Evolutionary conservation across 2,888 invertebrate species (phyloP), one percentile per base, ranked within the genome.

Genomic region (Steinernema scapterisci): DNA sequence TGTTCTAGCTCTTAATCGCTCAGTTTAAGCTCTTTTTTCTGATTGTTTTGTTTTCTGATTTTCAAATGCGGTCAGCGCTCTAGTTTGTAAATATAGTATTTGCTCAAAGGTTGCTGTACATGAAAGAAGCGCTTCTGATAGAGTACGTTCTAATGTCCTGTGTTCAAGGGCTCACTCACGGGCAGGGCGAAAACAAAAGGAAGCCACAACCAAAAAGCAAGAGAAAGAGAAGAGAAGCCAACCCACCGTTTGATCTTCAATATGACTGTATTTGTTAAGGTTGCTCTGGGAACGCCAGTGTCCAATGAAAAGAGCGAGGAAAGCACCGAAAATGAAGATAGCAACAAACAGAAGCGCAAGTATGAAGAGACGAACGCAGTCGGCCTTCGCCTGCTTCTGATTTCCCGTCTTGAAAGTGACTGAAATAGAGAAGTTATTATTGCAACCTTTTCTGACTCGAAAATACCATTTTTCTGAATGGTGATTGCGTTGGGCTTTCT

Each of bases 321-420:
- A 76, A 54, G 83, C 78, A 16, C 81, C 83, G 43, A 84, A 78
- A 7, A 83, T 75, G 70, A 85, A 84, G 2, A 85, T 77, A 23
- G 82, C 80, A 27, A 81, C 77, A 16, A 85, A 73, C 16, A 85
- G 77, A 44, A 85, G 75, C 43, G 82, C 77, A n/a, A 83, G 77
- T 0, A 85, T 79, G 54, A 79, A 80, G 71, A 76, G 76, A n/a
- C 79, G 78, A 43, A 79, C 77, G 44, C 81, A 91, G 92, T 89
- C 91, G 93, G 75, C 92, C 93, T 16, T 91, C 6, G 63, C 7
- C 31, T 54, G 54, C 25, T 54, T 54, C n/a, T 9, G 54, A 31
- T 27, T 27, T 13, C 63, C 63, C 16, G 25, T 16, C n/a, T 63
- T 63, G 31, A 63, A 63, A 16, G 63, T 63, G 63, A 63, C 63